A percentile compares a stretch with the other conserved stretches of the same genome.
Conservation (phyloP, 1,140 invertebrate genomes). For the Mylabris phalerata region DNA sequence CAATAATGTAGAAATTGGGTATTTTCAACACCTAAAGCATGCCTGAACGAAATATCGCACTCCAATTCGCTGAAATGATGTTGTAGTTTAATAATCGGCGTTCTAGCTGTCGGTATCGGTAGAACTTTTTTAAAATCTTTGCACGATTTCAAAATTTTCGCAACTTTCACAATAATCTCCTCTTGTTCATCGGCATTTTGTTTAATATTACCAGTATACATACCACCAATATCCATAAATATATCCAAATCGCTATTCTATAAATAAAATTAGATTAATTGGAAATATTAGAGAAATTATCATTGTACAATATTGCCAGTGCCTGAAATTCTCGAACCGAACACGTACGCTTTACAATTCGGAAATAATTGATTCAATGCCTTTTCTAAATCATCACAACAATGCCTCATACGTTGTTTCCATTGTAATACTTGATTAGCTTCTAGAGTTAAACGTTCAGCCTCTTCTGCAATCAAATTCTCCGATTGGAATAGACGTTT, state of each 20-base stretch:
- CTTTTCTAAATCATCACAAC: slow-evolving; percentile 26
- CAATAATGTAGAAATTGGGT: slow-evolving; percentile 46
- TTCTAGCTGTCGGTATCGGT: slow-evolving; percentile 42
- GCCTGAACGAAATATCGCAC: slow-evolving; percentile 52
- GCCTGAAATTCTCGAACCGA: slow-evolving; percentile 46
- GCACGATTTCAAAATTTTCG: slow-evolving; percentile 22
- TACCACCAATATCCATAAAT: slow-evolving; percentile 45
- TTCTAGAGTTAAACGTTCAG: slow-evolving; percentile 12
- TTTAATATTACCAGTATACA: slow-evolving; percentile 30
- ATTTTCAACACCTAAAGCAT: slow-evolving; percentile 50
- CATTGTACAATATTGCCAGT: slow-evolving; percentile 32
- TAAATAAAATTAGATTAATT: not conserved
- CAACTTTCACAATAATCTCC: slow-evolving; percentile 25
- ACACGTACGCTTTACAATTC: slow-evolving; percentile 38
- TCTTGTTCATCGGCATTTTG: slow-evolving; percentile 35
- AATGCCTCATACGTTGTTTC: slow-evolving; percentile 14
- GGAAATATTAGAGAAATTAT: not conserved
- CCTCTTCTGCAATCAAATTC: slow-evolving; percentile 15
- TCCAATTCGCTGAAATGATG: slow-evolving; percentile 43
- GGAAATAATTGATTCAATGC: slow-evolving; percentile 19
- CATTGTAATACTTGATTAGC: slow-evolving; percentile 20
- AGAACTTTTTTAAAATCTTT: slow-evolving; percentile 34
- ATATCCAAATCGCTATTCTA: slow-evolving; percentile 46
- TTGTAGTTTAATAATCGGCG: slow-evolving; percentile 50
- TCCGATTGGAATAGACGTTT: slow-evolving; percentile 23